Evolutionary conservation across 2,113 vertebrate species (phyloP).

Genomic region (Diadophis punctatus): DNA sequence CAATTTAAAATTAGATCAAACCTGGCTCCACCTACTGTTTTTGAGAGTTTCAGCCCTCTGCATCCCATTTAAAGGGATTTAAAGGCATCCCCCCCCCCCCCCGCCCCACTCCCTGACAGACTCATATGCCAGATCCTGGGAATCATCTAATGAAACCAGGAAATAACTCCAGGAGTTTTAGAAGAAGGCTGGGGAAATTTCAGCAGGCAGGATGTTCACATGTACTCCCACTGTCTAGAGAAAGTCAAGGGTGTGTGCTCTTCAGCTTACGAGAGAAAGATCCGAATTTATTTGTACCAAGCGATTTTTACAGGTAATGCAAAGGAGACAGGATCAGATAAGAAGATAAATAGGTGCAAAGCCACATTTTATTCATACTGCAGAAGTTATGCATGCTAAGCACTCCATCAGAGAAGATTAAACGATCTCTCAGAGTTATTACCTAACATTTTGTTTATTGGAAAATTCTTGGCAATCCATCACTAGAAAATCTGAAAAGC

Average conservation of each 20-base stretch:
- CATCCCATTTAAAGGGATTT: background rate
- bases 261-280: background rate
- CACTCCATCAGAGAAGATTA: background rate
- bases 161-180: background rate
- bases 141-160: background rate
- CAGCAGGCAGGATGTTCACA: background rate
- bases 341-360: constrained; percentile 2
- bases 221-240: background rate
- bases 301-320: background rate
- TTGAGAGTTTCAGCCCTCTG: background rate
- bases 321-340: background rate
- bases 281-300: background rate
- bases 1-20: background rate
- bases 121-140: background rate
- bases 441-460: background rate
- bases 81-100: background rate
- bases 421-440: background rate
- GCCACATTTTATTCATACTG: background rate
- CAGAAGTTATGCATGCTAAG: background rate
- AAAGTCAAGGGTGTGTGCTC: background rate
- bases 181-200: background rate
- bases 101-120: background rate
- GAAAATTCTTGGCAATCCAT: background rate
- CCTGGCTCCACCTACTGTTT: background rate
- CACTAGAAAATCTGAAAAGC: background rate